A percentile compares a stretch with the other conserved stretches of the same genome.
These are phyloP conservation scores for Metalampra italica DNA, from an alignment of 2,888 invertebrate species.

Conservation along the genomic window DNA sequence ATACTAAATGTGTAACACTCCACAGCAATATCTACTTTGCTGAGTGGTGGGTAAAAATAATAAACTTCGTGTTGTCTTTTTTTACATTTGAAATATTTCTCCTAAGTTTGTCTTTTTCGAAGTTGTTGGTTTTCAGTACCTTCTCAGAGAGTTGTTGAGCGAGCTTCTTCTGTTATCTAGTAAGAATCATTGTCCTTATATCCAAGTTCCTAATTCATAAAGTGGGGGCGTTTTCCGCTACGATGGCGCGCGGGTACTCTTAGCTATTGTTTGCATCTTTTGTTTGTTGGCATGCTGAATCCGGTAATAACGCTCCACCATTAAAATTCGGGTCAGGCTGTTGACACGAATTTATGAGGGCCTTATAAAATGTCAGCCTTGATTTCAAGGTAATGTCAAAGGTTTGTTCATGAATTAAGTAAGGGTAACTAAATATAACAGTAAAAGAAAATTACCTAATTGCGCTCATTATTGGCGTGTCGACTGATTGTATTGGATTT, in stretches of 20 bases:
- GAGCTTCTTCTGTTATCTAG: background rate
- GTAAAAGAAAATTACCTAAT: slow-evolving; percentile 1
- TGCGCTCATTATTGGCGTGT: background rate
- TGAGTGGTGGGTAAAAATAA: too few species aligned
- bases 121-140: too few species aligned
- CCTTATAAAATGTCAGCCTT: slow-evolving; percentile 50
- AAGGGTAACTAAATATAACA: background rate
- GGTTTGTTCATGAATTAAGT: slow-evolving; percentile 21
- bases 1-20: too few species aligned
- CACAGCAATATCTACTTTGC: too few species aligned
- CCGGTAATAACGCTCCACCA: slow-evolving; percentile 60
- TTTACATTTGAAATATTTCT: too few species aligned
- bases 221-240: slow-evolving; percentile 8
- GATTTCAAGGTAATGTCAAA: slow-evolving; percentile 34
- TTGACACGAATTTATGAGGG: slow-evolving; percentile 71
- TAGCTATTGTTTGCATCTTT: slow-evolving; percentile 58
- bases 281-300: slow-evolving; percentile 59
- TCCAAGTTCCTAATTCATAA: slow-evolving; percentile 6
- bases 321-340: slow-evolving; percentile 71
- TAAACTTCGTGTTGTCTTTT: too few species aligned
- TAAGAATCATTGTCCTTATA: slow-evolving; percentile 1
- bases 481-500: too few species aligned
- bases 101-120: too few species aligned
- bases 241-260: slow-evolving; percentile 23
- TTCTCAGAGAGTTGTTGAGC: too few species aligned